Percentiles rank a stretch among this genome's conserved stretches.
These are phyloP conservation scores for Drosophila subpulchrella DNA, from an alignment of 1,140 invertebrate genomes.

Conservation along the genomic window DNA sequence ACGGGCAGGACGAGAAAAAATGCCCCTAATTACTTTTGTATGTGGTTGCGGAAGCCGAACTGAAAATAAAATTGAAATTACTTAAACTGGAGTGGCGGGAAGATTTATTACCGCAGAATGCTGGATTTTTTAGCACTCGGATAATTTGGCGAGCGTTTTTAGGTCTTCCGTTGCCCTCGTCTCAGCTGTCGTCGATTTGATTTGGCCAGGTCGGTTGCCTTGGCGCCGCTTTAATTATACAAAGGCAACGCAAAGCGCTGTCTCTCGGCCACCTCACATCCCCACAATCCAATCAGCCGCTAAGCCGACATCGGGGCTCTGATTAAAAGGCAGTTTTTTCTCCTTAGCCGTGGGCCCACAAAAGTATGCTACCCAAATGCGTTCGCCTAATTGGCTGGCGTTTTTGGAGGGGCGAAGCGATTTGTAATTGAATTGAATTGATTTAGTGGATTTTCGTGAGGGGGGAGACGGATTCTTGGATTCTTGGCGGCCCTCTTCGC, in stretches of 20 bases:
- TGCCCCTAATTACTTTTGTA: slow-evolving; percentile 64
- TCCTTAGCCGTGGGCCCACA: slow-evolving; percentile 12
- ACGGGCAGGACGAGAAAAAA: slow-evolving; percentile 31
- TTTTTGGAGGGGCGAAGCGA: neutral
- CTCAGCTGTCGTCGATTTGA: slow-evolving; percentile 52
- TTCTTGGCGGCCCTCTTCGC: slow-evolving; percentile 19
- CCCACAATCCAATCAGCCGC: slow-evolving; percentile 72
- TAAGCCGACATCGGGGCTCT: slow-evolving; percentile 57
- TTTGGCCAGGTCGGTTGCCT: slow-evolving; percentile 50
- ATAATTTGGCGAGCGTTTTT: slow-evolving; percentile 54
- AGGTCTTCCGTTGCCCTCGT: slow-evolving; percentile 17
- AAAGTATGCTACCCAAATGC: slow-evolving; percentile 57
- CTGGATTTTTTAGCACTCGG: slow-evolving; percentile 43
- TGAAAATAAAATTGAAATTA: slow-evolving; percentile 69
- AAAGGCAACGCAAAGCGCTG: slow-evolving; percentile 38
- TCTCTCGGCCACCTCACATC: slow-evolving; percentile 16
- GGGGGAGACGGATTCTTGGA: neutral
- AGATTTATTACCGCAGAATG: slow-evolving; percentile 69
- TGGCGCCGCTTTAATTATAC: slow-evolving; percentile 64
- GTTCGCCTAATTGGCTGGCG: slow-evolving; percentile 51
- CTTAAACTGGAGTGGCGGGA: slow-evolving; percentile 38
- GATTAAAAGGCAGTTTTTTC: slow-evolving; percentile 70
- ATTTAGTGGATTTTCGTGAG: slow-evolving; percentile 65
- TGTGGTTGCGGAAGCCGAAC: slow-evolving; percentile 38
- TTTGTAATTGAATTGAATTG: slow-evolving; percentile 81